These are phyloP conservation scores for Anas bahamensis DNA, from an alignment of 2,797 vertebrate species.

Conservation along the genomic window DNA sequence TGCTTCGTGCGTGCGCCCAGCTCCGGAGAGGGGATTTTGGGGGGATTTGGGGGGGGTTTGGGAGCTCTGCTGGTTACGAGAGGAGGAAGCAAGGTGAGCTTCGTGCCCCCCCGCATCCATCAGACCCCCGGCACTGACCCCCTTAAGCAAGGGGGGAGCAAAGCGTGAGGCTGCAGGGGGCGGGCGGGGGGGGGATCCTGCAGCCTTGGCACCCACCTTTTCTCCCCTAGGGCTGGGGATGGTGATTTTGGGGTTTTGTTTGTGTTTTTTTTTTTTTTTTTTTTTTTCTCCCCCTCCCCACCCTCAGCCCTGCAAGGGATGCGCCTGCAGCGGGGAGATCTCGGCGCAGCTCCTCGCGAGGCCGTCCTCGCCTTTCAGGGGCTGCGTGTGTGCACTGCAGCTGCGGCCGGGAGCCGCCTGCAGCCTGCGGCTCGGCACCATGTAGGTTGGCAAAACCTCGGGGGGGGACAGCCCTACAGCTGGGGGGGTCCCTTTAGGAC, in stretches of 20 bases:
- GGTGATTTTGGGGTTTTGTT: neutral
- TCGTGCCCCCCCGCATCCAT: neutral
- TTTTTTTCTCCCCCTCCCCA: too few species aligned
- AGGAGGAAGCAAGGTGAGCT: conserved; percentile 54
- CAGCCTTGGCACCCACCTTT: neutral
- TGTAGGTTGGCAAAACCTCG: conserved; percentile 53
- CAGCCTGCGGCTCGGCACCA: conserved; percentile 9
- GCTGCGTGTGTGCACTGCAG: neutral
- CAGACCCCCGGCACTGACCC: neutral
- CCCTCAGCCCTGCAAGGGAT: neutral
- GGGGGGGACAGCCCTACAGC: neutral
- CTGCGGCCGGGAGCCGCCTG: neutral
- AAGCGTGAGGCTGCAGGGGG: neutral
- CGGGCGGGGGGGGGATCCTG: neutral
- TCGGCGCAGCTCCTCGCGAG: neutral
- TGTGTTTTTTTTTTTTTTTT: too few species aligned
- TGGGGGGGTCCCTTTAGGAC: neutral
- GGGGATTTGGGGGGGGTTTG: neutral
- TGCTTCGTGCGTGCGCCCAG: neutral
- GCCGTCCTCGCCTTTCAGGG: neutral
- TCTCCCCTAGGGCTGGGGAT: neutral
- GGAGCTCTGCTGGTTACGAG: neutral
- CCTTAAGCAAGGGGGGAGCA: too few species aligned
- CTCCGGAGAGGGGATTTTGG: neutral
- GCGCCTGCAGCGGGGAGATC: neutral